These are phyloP conservation scores for Ascaphus truei DNA, from an alignment of 2,113 vertebrate species.

Conservation along the genomic window DNA sequence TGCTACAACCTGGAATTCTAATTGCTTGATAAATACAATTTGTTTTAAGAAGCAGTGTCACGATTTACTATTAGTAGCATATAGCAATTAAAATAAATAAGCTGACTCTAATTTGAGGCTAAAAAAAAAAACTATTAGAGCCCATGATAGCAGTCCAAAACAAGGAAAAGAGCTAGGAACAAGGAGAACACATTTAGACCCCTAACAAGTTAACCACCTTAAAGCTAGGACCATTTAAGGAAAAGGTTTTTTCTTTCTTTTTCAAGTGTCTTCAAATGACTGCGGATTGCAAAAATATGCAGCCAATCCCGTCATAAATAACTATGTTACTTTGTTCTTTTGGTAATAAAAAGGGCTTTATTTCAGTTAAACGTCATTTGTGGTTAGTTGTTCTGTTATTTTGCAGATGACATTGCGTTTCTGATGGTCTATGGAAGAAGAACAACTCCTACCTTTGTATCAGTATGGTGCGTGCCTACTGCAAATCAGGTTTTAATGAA, in stretches of 20 bases:
- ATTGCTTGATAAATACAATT: too few relatives aligned
- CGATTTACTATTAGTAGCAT: too few relatives aligned
- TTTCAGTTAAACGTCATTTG: slow-evolving; percentile 2
- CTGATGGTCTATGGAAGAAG: slow-evolving; percentile 55
- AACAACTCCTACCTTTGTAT: slow-evolving; percentile 76
- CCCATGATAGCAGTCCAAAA: too few relatives aligned
- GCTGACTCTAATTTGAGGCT: too few relatives aligned
- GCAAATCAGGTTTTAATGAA: slow-evolving; percentile 73
- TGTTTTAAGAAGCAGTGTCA: too few relatives aligned
- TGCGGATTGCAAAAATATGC: not conserved
- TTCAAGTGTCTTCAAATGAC: not conserved
- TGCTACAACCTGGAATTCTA: too few relatives aligned
- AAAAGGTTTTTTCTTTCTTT: not conserved
- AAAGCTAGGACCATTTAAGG: too few relatives aligned
- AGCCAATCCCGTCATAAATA: not conserved
- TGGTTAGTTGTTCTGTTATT: slow-evolving; percentile 48
- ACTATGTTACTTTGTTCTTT: not conserved
- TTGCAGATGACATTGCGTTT: slow-evolving; percentile 65
- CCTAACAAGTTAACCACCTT: too few relatives aligned
- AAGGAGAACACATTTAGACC: too few relatives aligned
- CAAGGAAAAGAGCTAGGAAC: too few relatives aligned
- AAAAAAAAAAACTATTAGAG: too few relatives aligned
- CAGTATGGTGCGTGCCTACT: slow-evolving; percentile 56
- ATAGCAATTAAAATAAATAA: too few relatives aligned
- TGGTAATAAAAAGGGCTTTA: not conserved